Conservation (phyloP, 1,140 invertebrate species). For the Octopus bimaculoides region DNA sequence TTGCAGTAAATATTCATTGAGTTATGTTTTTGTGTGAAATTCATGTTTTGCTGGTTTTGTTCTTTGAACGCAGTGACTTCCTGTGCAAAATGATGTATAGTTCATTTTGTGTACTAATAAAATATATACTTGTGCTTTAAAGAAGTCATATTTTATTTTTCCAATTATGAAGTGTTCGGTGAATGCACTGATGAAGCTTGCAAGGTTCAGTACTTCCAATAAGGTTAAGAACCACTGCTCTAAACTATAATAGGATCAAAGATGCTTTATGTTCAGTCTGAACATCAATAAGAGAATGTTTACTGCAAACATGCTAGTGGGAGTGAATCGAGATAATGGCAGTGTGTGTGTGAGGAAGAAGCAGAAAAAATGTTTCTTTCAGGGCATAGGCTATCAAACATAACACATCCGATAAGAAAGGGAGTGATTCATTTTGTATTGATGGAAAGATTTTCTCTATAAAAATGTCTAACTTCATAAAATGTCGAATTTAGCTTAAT, state of each 20-base stretch:
- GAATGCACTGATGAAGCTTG: not conserved
- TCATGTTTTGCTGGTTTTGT: not conserved
- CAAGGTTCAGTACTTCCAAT: not conserved
- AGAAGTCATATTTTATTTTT: slow-evolving; percentile 8
- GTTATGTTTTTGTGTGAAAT: not conserved
- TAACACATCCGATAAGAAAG: too few species aligned
- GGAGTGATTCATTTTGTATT: too few species aligned
- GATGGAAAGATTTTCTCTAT: too few species aligned
- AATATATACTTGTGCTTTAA: not conserved
- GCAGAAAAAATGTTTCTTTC: too few species aligned
- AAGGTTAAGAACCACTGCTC: not conserved
- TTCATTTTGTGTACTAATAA: slow-evolving; percentile 1
- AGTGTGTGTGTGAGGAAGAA: too few species aligned
- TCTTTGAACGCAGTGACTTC: not conserved
- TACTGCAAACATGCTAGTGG: too few species aligned
- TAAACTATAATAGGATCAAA: not conserved
- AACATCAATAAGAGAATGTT: too few species aligned
- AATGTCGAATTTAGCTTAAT: too few species aligned
- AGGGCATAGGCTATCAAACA: too few species aligned
- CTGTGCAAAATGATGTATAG: not conserved
- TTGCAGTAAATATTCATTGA: not conserved
- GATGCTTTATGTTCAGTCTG: too few species aligned
- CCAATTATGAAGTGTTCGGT: not conserved
- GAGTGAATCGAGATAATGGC: too few species aligned
- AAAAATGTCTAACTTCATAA: too few species aligned